These are phyloP conservation scores for Anthophora plumipes DNA, from an alignment of 2,888 invertebrate species.

Conservation along the genomic window DNA sequence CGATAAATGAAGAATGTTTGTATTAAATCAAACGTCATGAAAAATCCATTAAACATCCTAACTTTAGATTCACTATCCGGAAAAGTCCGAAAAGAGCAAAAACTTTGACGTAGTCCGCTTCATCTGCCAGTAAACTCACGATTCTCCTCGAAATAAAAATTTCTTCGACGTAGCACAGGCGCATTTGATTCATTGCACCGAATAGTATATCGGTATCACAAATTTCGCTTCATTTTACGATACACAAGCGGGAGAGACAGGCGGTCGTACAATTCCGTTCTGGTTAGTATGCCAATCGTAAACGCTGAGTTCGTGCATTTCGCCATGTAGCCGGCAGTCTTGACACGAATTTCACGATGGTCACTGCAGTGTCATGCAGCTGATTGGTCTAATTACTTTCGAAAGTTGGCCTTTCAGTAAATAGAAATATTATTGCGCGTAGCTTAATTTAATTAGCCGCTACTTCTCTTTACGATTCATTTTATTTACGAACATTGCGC, in stretches of 20 bases:
- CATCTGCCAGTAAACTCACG: too few relatives aligned
- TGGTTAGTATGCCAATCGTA: slow-evolving; percentile 24
- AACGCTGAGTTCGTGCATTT: slow-evolving; percentile 38
- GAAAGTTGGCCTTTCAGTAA: neutral
- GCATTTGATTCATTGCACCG: neutral
- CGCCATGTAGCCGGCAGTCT: slow-evolving; percentile 30
- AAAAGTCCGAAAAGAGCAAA: too few relatives aligned
- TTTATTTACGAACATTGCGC: too few relatives aligned
- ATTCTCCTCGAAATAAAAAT: neutral
- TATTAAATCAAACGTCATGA: too few relatives aligned
- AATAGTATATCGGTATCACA: neutral
- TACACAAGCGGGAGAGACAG: neutral
- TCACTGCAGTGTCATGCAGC: slow-evolving; percentile 24
- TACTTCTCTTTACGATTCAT: too few relatives aligned
- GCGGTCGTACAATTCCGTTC: neutral
- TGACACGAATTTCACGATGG: slow-evolving; percentile 51
- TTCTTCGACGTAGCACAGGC: neutral
- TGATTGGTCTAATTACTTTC: slow-evolving; percentile 40
- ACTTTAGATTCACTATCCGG: neutral
- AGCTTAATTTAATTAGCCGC: too few relatives aligned
- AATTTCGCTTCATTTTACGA: neutral
- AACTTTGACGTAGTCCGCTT: too few relatives aligned
- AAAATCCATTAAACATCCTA: neutral
- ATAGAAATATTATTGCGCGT: neutral
- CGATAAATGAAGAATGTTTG: too few relatives aligned